Conservation (phyloP, 64 coral and sea anemone genomes). For the Catalaphyllia jardinei region DNA sequence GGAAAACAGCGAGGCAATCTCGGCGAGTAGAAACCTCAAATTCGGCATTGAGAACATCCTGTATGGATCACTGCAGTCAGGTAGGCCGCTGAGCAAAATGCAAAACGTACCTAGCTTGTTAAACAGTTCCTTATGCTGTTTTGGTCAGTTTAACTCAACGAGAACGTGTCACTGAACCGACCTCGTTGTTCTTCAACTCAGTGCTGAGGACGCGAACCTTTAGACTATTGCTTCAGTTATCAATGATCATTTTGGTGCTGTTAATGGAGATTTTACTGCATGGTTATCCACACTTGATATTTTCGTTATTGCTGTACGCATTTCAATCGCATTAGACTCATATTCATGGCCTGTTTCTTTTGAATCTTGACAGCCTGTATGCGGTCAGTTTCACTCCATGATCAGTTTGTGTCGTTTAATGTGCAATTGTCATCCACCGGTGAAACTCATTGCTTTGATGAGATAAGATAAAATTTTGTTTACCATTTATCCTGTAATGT, state of each 20-base stretch:
- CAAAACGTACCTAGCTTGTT: background rate
- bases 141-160: too few relatives aligned
- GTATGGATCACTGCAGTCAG: background rate
- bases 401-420: background rate
- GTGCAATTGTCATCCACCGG: background rate
- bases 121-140: background rate
- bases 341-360: background rate
- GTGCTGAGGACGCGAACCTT: too few relatives aligned
- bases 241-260: background rate
- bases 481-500: background rate
- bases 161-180: too few relatives aligned
- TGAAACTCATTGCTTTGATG: conserved; percentile 12
- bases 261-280: background rate
- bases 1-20: background rate
- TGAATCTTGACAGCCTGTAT: background rate
- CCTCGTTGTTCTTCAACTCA: too few relatives aligned
- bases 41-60: conserved; percentile 44
- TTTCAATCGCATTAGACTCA: too few relatives aligned
- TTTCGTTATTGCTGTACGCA: too few relatives aligned
- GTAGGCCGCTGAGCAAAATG: background rate
- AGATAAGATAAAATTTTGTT: conserved; percentile 23
- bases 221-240: background rate
- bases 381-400: background rate
- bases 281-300: background rate
- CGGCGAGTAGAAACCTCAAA: conserved; percentile 14